Percentiles rank a stretch among this genome's conserved stretches.
phyloP scores from a whole-genome alignment of 2,888 invertebrate genomes.

The Chloroclystis v-ata region DNA sequence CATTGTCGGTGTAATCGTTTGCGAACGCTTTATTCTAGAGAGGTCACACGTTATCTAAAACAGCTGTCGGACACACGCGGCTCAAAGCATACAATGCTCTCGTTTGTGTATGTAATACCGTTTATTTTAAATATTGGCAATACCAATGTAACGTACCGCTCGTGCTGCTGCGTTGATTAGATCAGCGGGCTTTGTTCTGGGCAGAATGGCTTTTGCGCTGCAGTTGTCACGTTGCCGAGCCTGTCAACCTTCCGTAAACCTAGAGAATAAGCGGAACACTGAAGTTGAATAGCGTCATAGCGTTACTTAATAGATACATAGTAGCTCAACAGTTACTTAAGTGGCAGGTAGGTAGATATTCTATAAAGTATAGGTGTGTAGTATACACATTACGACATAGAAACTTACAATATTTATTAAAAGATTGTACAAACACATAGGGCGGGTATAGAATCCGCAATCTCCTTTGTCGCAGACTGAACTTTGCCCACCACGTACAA shows the following conservation, averaged over 20 bases:
- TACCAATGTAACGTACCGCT: conserved; percentile 61
- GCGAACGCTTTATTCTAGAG: conserved; percentile 58
- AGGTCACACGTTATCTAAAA: conserved; percentile 74
- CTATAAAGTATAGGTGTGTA: no score
- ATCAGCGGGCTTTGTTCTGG: conserved; percentile 69
- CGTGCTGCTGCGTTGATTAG: conserved; percentile 75
- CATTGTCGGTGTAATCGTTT: conserved; percentile 57
- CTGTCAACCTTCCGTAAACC: conserved; percentile 51
- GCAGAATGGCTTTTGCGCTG: conserved; percentile 55
- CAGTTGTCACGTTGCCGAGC: conserved; percentile 39
- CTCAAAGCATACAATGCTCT: conserved; percentile 63
- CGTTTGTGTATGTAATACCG: conserved; percentile 72
- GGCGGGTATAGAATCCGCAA: no score
- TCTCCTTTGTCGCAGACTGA: no score
- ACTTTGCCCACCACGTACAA: no score
- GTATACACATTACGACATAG: no score
- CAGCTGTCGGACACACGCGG: conserved; percentile 68
- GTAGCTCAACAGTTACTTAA: no score
- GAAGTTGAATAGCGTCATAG: background rate
- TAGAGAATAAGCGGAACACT: no score
- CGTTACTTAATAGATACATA: no score
- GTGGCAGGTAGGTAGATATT: no score
- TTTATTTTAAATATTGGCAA: conserved; percentile 74
- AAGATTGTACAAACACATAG: no score
- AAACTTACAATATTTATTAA: no score